Evolutionary conservation across 2,113 vertebrate species (phyloP), one percentile per base, ranked within the genome.

Genomic region (Hippopotamus amphibius): DNA sequence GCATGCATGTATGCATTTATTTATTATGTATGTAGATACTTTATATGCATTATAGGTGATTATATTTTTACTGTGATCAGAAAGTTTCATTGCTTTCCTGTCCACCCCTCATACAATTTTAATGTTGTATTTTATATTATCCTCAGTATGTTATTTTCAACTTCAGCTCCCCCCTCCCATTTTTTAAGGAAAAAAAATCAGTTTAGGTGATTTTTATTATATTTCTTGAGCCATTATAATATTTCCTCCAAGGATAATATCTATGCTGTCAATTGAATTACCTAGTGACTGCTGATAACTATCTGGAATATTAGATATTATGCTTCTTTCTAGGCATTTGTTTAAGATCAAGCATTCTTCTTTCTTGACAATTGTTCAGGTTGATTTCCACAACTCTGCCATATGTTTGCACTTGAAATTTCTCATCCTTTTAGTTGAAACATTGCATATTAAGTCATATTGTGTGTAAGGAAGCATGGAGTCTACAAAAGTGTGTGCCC

Each of bases 271-370:
- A 65, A 77, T 26, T 84, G 48, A 85, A 55, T 93, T 55, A 63
- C 28, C 14, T 48, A 91, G 0, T 6, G 50, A n/a, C 77, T 95
- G 7, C 22, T 90, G 4, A 3, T 21, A 97, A 10, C 15, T 50
- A 93, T 93, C 43, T 96, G 66, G 96, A 96, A 55, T 26, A 71
- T 43, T 96, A 82, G 30, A 43, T 0, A 88, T 43, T 43, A 46
- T 55, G 26, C 12, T 97, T 96, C 17, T 74, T 88, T 76, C 80
- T 55, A 89, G 33, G n/a, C 0, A 30, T 81, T 96, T 85, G 59
- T 76, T 92, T 93, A 91, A 68, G 43, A 79, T 95, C 41, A 28
- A 84, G 30, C 50, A 79, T 90, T 90, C n/a, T 92, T 88, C 43
- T 30, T 84, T 65, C 41, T 94, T 94, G 10, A 65, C 41, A 84